Base-by-base conservation (phyloP, 2,888 invertebrate genomes). In the Zeuzera pyrina region DNA sequence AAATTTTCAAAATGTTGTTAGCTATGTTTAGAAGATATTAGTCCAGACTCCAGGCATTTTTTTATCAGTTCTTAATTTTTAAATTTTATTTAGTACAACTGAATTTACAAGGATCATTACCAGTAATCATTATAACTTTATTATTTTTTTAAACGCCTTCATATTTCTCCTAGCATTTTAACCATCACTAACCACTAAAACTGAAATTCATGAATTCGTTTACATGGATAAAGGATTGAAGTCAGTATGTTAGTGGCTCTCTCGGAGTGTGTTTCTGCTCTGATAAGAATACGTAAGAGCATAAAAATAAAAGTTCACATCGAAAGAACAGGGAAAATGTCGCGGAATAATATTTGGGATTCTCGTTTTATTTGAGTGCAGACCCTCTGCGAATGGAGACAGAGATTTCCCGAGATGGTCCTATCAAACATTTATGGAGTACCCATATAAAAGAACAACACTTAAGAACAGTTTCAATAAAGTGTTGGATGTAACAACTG, bases 301-400 rank as follows among this genome's bases (percentile, higher is more conserved):
- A 79, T 83, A 83, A 81, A 81, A 83, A 83, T 83, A 83, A 81
- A 83, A 79, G 81, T 83, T 79, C 79, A 70, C 78, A 74, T 79
- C 65, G 76, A 65, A 68, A 66, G 70, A 77, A 74, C 55, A 67
- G 73, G 77, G 76, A 76, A 78, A 79, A 79, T 69, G 77, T 70
- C 73, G 63, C 57, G 61, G 77, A 78, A 83, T 83, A 79, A 79
- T 83, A 81, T 81, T 81, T 78, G 78, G 77, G 79, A 79, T 74
- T 71, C 67, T 63, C 66, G 74, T 79, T 83, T 83, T 81, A 83
- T 83, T 83, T 83, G 79, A 81, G 62, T 72, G 73, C 72, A 65
- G 81, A 79, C 81, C 81, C 81, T 83, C 67, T 65, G 57, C 65
- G 76, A 77, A 78, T 77, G 78, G 73, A 77, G 81, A 74, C 78